Base-by-base conservation (phyloP, 2,888 invertebrate species). In the Cryptocheilus praepositus region DNA sequence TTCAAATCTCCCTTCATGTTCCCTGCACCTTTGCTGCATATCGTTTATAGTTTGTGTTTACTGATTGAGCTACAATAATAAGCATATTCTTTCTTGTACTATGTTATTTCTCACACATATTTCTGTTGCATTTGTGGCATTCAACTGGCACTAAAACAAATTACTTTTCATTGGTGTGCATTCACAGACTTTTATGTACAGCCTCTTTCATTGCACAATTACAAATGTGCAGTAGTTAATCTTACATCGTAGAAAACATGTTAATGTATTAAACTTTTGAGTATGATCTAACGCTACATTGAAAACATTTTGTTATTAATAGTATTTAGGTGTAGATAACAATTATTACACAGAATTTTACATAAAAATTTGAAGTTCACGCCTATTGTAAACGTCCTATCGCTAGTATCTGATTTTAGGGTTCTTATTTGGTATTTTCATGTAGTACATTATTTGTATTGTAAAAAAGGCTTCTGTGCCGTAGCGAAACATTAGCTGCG, bases 1-100 rank as follows among this genome's bases (percentile, higher is more conserved):
- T 84, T 66, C 81, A 79, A 78, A 74, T 70, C 67, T 62, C 59
- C 25, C 15, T 62, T 55, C 52, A 52, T 59, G 67, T 79, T 77
- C 67, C 79, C 78, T 77, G 74, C 62, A 56, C 51, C 81, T 75
- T 75, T 71, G 70, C 72, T 79, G 73, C 75, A 80, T 80, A 78
- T 58, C 57, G 58, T 64, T 52, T 70, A 36, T 19, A 64, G 54
- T 55, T 55, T 43, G 36, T 60, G 54, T 70, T 59, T 45, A 67
- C 61, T 64, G 18, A 69, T 61, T 69, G 53, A n/a, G 58, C 68
- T 67, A 73, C 64, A 55, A 67, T 67, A 55, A 36, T 60, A 22
- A 44, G 44, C 46, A 36, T 65, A 69, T 64, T 56, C 44, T 3
- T 49, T 65, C 61, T 45, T 62, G 64, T 53, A 18, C 62, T 70